Evolutionary conservation across 1,140 invertebrate species (phyloP), one percentile per base, ranked within the genome.

Genomic region (Drosophila nebulosa): DNA sequence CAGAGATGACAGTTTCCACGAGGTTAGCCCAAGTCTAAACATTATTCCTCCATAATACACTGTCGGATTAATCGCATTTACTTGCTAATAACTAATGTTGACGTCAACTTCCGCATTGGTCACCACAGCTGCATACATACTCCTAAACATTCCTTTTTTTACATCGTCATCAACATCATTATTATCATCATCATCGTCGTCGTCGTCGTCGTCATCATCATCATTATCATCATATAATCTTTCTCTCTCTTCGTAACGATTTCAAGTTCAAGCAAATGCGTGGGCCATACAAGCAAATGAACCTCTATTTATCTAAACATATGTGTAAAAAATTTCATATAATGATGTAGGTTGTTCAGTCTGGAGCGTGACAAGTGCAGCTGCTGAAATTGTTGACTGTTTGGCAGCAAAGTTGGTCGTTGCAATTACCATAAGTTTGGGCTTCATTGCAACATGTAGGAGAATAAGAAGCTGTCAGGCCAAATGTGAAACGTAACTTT

Each of bases 231-330:
- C 35, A n/a, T 10, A 35, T 35, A 35, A 35, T n/a, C 35, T 36
- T 3, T 7, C 24, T 32, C 27, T 36, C n/a, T n/a, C n/a, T 10
- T 12, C 58, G 30, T 50, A 5, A 26, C 21, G 50, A 63, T 76
- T 64, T 85, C 79, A 84, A 84, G 79, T 84, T 84, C 79, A 84
- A 85, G 65, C 50, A 55, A 58, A 56, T 14, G 52, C 56, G 80
- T 85, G 39, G 79, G 80, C 65, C 65, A 73, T 30, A 46, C 39
- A 46, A 21, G 10, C 4, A 18, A 10, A 21, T 32, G 7, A 18
- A 42, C 7, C 2, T 46, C 6, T 18, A 10, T 21, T 6, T 46
- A 46, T 46, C 14, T n/a, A 16, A 21, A 21, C 18, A 46, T 73
- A 65, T 66, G 74, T 84, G 61, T 60, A 32, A 66, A 78, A 76